Percentiles rank a stretch among this genome's conserved stretches.
Conservation (phyloP, 2,113 vertebrate genomes). For the Apteryx mantelli region DNA sequence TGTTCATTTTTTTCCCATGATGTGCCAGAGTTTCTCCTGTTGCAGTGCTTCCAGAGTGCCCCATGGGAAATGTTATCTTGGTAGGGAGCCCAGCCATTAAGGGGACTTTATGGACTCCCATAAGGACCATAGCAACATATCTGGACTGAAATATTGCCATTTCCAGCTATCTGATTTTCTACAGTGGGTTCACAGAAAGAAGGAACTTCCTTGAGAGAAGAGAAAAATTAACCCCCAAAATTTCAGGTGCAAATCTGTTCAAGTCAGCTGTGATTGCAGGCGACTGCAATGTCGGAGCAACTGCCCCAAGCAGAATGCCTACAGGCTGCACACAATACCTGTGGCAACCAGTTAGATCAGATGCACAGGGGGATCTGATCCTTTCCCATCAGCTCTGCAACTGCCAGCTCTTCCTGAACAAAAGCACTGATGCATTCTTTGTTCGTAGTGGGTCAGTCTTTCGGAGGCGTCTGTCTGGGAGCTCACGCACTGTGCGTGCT, state of each 20-base stretch:
- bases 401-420: not conserved
- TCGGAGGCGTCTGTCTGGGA: accelerated
- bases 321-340: too few species aligned
- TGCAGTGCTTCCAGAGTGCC: not conserved
- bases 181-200: not conserved
- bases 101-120: not conserved
- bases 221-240: not conserved
- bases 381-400: not conserved
- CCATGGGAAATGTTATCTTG: not conserved
- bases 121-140: not conserved
- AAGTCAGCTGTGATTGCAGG: not conserved
- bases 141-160: accelerated
- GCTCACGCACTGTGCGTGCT: not conserved
- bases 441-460: not conserved
- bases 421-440: not conserved
- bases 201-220: not conserved
- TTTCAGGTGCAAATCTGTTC: not conserved
- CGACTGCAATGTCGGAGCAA: accelerated
- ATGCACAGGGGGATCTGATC: not conserved
- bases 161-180: not conserved
- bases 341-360: too few species aligned
- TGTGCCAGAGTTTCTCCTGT: too few species aligned
- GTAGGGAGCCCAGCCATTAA: not conserved
- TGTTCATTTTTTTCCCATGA: not conserved
- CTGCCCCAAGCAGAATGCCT: not conserved